Evolutionary conservation across 2,888 invertebrate genomes (phyloP).

Genomic region (Octonoba sinensis): DNA sequence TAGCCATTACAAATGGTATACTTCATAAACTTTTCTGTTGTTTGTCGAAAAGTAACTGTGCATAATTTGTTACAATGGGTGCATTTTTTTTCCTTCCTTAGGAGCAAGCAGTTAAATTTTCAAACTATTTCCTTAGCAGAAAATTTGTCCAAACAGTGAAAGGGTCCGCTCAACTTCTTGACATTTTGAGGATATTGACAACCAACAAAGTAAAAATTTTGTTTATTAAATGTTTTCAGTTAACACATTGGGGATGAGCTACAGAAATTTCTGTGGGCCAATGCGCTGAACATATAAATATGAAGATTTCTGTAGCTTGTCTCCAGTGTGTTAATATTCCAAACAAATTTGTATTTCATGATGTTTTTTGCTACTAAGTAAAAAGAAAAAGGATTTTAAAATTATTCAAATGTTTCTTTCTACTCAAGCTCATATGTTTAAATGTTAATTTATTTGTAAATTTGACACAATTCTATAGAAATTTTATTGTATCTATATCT

Average conservation of each 20-base stretch:
- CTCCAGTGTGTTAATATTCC: not conserved
- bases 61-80: not conserved
- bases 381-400: too few relatives aligned
- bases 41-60: not conserved
- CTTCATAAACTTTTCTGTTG: not conserved
- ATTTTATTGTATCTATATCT: too few relatives aligned
- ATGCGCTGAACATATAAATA: too few relatives aligned
- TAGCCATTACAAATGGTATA: not conserved
- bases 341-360: not conserved
- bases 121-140: constrained; percentile 89
- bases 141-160: constrained; percentile 88
- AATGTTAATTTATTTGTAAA: too few relatives aligned
- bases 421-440: too few relatives aligned
- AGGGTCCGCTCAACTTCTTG: constrained; percentile 85
- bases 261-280: too few relatives aligned
- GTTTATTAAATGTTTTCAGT: too few relatives aligned
- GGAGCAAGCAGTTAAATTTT: constrained; percentile 88
- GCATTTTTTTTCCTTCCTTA: constrained; percentile 69
- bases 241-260: too few relatives aligned
- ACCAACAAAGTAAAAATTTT: constrained; percentile 77
- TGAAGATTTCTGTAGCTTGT: too few relatives aligned
- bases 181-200: constrained; percentile 81
- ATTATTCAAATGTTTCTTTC: too few relatives aligned
- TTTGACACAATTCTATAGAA: too few relatives aligned
- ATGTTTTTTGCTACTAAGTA: too few relatives aligned